These are phyloP conservation scores for Caenorhabditis becei DNA, from an alignment of 2,888 invertebrate genomes.

Conservation along the genomic window DNA sequence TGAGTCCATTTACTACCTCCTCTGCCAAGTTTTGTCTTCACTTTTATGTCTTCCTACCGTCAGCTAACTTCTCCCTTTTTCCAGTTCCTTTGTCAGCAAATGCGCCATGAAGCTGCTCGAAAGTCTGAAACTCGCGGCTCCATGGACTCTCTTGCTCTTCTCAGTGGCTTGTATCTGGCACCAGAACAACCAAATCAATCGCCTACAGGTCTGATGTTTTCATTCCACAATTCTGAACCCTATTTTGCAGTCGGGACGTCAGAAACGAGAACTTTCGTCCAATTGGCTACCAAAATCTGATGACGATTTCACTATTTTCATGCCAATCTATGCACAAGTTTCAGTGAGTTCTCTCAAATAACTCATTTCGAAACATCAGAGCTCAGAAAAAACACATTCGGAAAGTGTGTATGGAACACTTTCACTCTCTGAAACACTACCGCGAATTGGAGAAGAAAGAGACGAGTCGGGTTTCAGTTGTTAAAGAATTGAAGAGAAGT, in stretches of 20 bases:
- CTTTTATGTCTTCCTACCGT: conserved; percentile 19
- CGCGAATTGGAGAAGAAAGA: conserved; percentile 42
- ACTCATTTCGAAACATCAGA: too few species aligned
- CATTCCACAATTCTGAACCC: background rate
- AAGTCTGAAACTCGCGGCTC: conserved; percentile 31
- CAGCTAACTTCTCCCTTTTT: conserved; percentile 4
- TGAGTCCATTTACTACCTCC: conserved; percentile 28
- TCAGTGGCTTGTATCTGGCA: conserved; percentile 25
- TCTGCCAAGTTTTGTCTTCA: conserved; percentile 23
- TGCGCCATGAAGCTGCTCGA: conserved; percentile 27
- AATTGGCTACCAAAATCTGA: conserved; percentile 28
- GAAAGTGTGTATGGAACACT: conserved; percentile 61
- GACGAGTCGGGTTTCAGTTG: conserved; percentile 16
- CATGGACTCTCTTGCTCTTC: conserved; percentile 32
- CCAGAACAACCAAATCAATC: conserved; percentile 37
- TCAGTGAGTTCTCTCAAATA: conserved; percentile 25
- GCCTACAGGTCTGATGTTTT: conserved; percentile 21
- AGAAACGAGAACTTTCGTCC: conserved; percentile 34
- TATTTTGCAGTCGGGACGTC: conserved; percentile 25
- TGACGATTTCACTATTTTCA: conserved; percentile 45
- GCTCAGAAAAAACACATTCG: conserved; percentile 60
- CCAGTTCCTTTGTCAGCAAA: conserved; percentile 7
- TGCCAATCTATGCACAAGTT: conserved; percentile 59
- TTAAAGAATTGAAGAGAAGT: conserved; percentile 46
- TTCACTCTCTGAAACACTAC: conserved; percentile 48